Evolutionary conservation across 2,113 vertebrate genomes (phyloP).

Genomic region (Mesembrinibis cayennensis): DNA sequence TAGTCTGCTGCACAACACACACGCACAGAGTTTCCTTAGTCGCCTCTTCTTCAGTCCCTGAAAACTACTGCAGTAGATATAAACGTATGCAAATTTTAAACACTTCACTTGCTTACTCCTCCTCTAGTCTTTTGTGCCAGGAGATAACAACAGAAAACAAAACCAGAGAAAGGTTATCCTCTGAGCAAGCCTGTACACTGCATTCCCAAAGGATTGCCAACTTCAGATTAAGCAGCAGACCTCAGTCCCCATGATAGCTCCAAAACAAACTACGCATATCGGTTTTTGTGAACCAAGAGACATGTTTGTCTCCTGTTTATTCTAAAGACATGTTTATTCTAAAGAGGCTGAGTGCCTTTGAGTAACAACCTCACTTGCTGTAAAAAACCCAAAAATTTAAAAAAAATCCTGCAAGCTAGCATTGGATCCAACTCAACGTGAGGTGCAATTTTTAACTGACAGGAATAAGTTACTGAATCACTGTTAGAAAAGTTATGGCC

Average conservation of each 20-base stretch:
- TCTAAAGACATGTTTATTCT: background rate
- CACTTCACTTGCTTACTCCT: background rate
- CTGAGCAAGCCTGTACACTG: background rate
- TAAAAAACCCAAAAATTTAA: background rate
- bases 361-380: background rate
- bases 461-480: background rate
- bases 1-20: background rate
- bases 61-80: background rate
- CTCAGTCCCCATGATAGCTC: background rate
- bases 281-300: background rate
- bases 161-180: constrained; percentile 11
- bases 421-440: background rate
- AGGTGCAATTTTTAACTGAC: background rate
- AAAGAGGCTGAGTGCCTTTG: background rate
- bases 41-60: background rate
- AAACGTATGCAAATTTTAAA: background rate
- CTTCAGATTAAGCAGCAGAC: background rate
- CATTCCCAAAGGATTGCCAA: background rate
- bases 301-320: background rate
- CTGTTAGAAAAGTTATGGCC: background rate
- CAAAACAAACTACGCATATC: background rate
- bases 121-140: background rate
- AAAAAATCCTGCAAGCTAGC: background rate
- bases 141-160: background rate
- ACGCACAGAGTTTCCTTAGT: fast-evolving